Conservation (phyloP, 1,140 invertebrate species). For the Caenorhabditis inopinata region DNA sequence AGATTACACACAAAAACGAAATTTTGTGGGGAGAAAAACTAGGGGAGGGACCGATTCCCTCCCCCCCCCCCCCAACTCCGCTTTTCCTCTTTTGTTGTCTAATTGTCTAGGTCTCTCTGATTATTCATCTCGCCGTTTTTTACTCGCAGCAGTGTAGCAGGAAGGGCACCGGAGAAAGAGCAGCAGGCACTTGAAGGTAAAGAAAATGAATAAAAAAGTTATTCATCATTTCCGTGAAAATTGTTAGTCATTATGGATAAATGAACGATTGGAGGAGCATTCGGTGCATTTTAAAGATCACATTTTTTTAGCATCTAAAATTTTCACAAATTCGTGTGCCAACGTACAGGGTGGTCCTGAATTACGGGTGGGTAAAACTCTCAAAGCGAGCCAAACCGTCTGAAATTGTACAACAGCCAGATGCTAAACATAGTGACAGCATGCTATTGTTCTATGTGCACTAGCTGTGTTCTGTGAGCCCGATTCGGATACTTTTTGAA, state of each 20-base stretch:
- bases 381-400: no score
- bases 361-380: no score
- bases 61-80: not conserved
- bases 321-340: no score
- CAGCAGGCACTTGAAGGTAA: not conserved
- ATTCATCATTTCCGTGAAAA: slow-evolving; percentile 1
- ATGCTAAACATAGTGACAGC: no score
- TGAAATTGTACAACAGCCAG: no score
- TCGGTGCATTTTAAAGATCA: no score
- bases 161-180: not conserved
- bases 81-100: not conserved
- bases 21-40: slow-evolving; percentile 1
- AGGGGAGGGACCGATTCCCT: not conserved
- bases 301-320: no score
- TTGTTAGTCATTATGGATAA: not conserved
- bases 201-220: not conserved
- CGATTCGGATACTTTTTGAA: no score
- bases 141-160: not conserved
- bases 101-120: not conserved
- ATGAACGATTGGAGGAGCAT: no score
- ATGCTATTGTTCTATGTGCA: no score
- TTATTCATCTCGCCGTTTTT: not conserved
- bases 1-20: slow-evolving; percentile 13
- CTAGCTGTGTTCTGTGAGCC: no score
- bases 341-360: no score